Percentiles rank a stretch among this genome's conserved stretches.
These are phyloP conservation scores for Anabacerthia variegaticeps DNA, from an alignment of 2,797 vertebrate genomes.

Conservation along the genomic window DNA sequence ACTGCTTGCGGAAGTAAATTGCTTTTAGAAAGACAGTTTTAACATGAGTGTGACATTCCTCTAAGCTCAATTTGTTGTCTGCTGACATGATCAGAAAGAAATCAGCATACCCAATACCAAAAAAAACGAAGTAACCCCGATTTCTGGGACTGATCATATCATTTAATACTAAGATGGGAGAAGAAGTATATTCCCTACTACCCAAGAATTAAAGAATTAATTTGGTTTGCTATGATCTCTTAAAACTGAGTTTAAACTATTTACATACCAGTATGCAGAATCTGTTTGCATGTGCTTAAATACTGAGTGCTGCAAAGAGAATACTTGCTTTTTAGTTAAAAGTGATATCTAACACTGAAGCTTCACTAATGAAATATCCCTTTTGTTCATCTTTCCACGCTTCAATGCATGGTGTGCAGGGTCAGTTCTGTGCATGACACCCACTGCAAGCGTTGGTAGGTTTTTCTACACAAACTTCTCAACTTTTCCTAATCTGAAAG, in stretches of 20 bases:
- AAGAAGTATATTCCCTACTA: slow-evolving; percentile 15
- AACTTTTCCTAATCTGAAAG: slow-evolving; percentile 72
- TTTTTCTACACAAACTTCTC: slow-evolving; percentile 78
- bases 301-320: slow-evolving; percentile 66
- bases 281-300: slow-evolving; percentile 71
- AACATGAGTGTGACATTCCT: slow-evolving; percentile 23
- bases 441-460: slow-evolving; percentile 85
- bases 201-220: slow-evolving; percentile 71
- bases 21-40: slow-evolving; percentile 55
- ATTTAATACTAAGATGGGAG: not conserved
- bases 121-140: not conserved
- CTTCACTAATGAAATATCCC: slow-evolving; percentile 80
- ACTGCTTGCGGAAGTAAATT: slow-evolving; percentile 15
- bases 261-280: slow-evolving; percentile 28
- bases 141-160: not conserved
- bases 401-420: slow-evolving; percentile 86
- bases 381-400: slow-evolving; percentile 82
- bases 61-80: not conserved
- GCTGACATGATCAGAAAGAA: not conserved
- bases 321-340: slow-evolving; percentile 71
- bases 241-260: slow-evolving; percentile 59
- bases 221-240: slow-evolving; percentile 63
- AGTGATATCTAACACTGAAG: slow-evolving; percentile 71
- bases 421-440: slow-evolving; percentile 84
- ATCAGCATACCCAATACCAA: not conserved